Evolutionary conservation across 2,888 invertebrate genomes (phyloP), one percentile per base, ranked within the genome.

Genomic region (Scotopteryx bipunctaria): DNA sequence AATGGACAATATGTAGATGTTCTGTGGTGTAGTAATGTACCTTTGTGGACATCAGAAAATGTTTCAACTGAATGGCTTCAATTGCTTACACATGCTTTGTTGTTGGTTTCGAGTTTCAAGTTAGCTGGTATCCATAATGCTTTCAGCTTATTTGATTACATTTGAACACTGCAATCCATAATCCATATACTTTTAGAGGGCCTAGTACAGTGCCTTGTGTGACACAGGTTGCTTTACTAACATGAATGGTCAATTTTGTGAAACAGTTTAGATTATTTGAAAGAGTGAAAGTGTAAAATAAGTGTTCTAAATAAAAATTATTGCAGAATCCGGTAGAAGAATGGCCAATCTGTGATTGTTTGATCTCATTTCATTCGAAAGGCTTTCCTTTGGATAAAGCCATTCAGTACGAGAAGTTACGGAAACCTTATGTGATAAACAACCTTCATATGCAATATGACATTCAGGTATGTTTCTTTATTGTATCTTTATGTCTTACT

Each of bases 361-460:
- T 99, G 37, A 97, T 99, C 71, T 98, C 99, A 46, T 99, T 99
- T 86, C 98, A 99, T 86, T 99, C 99, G 2, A 97, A 98, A 86
- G 99, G 99, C 25, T 99, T 99, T 87, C 99, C 99, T 0, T 91
- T 99, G 58, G 98, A 98, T 75, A 99, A 99, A 91, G 99, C 99
- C 17, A 98, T 99, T 69, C 96, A 96, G 72, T 99, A 99, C 88
- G 96, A 98, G 46, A 96, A 96, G 72, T 91, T 99, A 52, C 93
- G 98, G 63, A 96, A 96, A 81, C 99, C 99, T 0, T 99, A 98
- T 80, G 96, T 99, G 61, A 97, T 99, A 69, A 99, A 99, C 85
- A 98, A 99, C 91, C 93, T 99, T 64, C 97, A 98, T 72, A 97
- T 98, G 96, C 99, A 99, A 83, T 99, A 97, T 87, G 98, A 98